Evolutionary conservation across 2,113 vertebrate genomes (phyloP), one percentile per base, ranked within the genome.

Genomic region (Oreochromis niloticus): DNA sequence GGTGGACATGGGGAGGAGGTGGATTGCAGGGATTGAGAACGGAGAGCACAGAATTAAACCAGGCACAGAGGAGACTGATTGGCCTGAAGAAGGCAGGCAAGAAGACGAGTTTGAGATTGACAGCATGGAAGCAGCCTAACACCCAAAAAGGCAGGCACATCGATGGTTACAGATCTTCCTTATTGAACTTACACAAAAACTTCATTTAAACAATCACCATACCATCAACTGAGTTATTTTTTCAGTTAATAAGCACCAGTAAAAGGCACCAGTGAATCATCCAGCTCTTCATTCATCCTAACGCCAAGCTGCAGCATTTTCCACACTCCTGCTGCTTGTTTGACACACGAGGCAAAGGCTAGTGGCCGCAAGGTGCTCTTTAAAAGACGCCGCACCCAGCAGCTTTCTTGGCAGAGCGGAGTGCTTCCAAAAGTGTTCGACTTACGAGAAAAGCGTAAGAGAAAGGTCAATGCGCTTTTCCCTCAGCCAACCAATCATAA

Each of bases 401-500:
- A 79, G 88, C 61, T 57, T 71, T 85, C 82, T 81, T 90, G 85
- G 84, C 88, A 75, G 17, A 56, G 46, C 3, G 2, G 19, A 86
- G 39, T n/a, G 9, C 43, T 27, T 90, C 43, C 19, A 54, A 75
- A 79, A 87, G 81, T 84, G 59, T 39, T 87, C 11, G 34, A 30
- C 81, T 86, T 54, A 88, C 19, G 57, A 84, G 50, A 84, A 83
- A 82, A 81, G 61, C 27, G 4, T 80, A 54, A 73, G 59, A 34
- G 17, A 81, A 55, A 90, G 88, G 85, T 90, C 88, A 78, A 6
- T 41, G 32, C 2, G 34, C 66, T 80, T 68, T 39, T 66, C 56
- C 32, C 32, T 86, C 63, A 50, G 83, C 88, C 84, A 73, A 81
- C 87, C 85, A 87, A 87, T 91, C 87, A 24, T 48, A 50, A 6